Base-by-base conservation (phyloP, 2,113 vertebrate genomes). In the Lipotes vexillifer region DNA sequence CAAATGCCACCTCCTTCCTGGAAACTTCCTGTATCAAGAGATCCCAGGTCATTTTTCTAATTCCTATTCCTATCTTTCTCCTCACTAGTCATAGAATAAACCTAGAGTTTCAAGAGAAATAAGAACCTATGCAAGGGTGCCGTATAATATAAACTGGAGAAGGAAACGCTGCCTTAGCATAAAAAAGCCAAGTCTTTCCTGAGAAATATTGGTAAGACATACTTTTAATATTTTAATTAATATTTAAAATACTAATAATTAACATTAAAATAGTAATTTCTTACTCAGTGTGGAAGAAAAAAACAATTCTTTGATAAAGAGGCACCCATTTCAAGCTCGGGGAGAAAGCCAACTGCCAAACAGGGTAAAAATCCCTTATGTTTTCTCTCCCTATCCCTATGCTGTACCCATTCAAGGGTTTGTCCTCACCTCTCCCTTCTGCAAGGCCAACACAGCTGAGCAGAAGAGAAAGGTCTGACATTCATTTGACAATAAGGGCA, bases 291-390 rank as follows among this genome's bases (percentile, higher is more conserved):
- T 65, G 44, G 36, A 83, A 95, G 88, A 71, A 94, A 72, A 71
- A 44, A 91, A 46, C 80, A 92, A 90, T n/a, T 88, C 17, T 80
- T 65, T 91, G n/a, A 65, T 77, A 77, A 63, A 97, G 36, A 83
- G 44, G 14, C 18, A 55, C 31, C 36, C 44, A 55, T 68, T 71
- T 88, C 41, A 84, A 13, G 41, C 88, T 89, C 10, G 2, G 6
- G 71, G 52, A 59, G 36, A 81, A 95, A 96, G 52, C 11, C 63
- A 83, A 10, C 4, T 69, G 31, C 5, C 38, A 55, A 92, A 85
- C 18, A 57, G 2, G 38, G 4, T 57, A 46, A 85, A 55, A 69
- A 18, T 6, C 29, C 11, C 52, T 92, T 63, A 23, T 29, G 38
- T 3, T 36, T 69, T 52, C 52, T 31, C 49, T 81, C 27, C 85